Evolutionary conservation across 2,113 vertebrate species (phyloP).

Genomic region (Castor canadensis): DNA sequence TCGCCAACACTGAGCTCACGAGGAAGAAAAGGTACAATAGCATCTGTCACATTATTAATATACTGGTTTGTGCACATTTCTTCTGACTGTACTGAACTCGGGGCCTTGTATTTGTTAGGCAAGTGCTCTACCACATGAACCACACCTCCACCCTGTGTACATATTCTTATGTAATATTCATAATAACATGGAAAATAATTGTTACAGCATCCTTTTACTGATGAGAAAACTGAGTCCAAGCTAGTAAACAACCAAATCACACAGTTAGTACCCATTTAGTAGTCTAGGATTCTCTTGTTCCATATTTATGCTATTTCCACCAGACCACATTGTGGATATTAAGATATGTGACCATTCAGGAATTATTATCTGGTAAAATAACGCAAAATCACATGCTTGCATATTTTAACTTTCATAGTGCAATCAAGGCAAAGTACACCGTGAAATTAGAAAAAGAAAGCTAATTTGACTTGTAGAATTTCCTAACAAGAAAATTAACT

Average conservation of each 20-base stretch:
- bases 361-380: background rate
- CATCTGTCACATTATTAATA: background rate
- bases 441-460: background rate
- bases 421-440: background rate
- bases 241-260: background rate
- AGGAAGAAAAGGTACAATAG: too few relatives aligned
- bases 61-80: too few relatives aligned
- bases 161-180: background rate
- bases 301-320: background rate
- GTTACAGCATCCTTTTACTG: too few relatives aligned
- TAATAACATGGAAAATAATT: too few relatives aligned
- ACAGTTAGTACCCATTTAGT: background rate
- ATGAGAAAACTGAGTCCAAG: background rate
- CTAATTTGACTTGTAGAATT: background rate
- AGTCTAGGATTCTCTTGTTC: background rate
- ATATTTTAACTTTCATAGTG: background rate
- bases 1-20: too few relatives aligned
- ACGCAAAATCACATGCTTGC: background rate
- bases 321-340: background rate
- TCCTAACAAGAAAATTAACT: background rate
- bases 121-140: too few relatives aligned
- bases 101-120: rapidly evolving
- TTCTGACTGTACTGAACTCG: too few relatives aligned
- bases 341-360: background rate
- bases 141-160: too few relatives aligned